Evolutionary conservation across 2,113 vertebrate genomes (phyloP).

Genomic region (Gobius niger): DNA sequence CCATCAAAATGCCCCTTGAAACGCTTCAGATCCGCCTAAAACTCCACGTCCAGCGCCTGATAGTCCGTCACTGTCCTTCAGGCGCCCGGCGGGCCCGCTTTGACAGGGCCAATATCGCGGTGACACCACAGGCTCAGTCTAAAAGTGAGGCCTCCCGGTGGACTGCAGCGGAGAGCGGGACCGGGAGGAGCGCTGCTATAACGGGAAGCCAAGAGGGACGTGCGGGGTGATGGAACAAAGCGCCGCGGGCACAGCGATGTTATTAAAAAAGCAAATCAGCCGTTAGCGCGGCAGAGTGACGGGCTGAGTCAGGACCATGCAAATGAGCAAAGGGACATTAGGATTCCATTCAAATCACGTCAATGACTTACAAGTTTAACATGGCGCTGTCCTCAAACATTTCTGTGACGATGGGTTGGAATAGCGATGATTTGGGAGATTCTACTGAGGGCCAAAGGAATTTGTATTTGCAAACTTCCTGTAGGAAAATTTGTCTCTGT

Average conservation of each 20-base stretch:
- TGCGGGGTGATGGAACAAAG: conserved; percentile 11
- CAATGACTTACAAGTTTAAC: neutral
- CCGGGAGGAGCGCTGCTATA: conserved; percentile 10
- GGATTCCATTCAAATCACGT: neutral
- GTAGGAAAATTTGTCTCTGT: too few relatives aligned
- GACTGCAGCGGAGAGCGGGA: conserved; percentile 1
- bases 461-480: too few relatives aligned
- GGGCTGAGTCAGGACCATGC: conserved; percentile 5
- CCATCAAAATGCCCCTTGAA: too few relatives aligned
- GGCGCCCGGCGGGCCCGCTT: conserved; percentile 4
- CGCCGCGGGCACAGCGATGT: conserved; percentile 11
- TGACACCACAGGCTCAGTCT: conserved; percentile 25
- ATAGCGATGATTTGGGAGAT: neutral
- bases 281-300: conserved; percentile 8
- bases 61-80: conserved; percentile 20
- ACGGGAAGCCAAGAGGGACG: neutral
- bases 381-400: neutral
- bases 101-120: conserved; percentile 27
- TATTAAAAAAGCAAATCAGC: conserved; percentile 43
- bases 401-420: neutral
- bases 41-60: too few relatives aligned
- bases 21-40: too few relatives aligned
- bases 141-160: conserved; percentile 21
- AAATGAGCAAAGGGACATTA: neutral
- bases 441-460: too few relatives aligned